Evolutionary conservation across 2,797 vertebrate species (phyloP).

Genomic region (Discoglossus pictus): DNA sequence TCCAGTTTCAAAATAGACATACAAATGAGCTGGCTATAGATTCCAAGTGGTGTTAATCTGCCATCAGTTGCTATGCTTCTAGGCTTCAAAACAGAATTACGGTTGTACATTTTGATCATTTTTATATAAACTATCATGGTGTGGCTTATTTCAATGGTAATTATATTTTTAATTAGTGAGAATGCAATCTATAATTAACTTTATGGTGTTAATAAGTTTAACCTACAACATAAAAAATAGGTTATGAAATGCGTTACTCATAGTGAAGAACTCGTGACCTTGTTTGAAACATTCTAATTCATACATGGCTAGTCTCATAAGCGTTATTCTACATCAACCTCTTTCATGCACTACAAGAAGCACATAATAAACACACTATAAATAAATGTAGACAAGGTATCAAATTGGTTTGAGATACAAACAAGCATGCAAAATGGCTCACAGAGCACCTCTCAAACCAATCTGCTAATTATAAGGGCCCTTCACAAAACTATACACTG

Average conservation of each 20-base stretch:
- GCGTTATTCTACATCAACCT: constrained; percentile 8
- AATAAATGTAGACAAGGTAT: not conserved
- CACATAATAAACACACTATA: not conserved
- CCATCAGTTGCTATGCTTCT: no score
- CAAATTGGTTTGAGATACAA: constrained; percentile 30
- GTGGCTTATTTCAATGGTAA: not conserved
- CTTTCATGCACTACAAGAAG: not conserved
- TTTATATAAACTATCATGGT: no score
- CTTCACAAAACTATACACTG: constrained; percentile 39
- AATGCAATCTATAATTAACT: constrained; percentile 21
- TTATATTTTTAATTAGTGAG: constrained; percentile 1
- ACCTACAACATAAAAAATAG: constrained; percentile 12
- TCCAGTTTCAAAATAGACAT: no score
- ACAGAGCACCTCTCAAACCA: constrained; percentile 30
- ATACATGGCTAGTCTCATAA: constrained; percentile 8
- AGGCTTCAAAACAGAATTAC: no score
- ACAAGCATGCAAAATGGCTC: constrained; percentile 30
- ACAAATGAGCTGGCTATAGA: no score
- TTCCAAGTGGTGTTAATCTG: no score
- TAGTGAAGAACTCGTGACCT: constrained; percentile 29
- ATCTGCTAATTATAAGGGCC: constrained; percentile 43
- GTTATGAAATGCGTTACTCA: constrained; percentile 22
- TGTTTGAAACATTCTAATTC: constrained; percentile 19
- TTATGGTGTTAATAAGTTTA: constrained; percentile 17
- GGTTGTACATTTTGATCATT: no score